Evolutionary conservation across 2,888 invertebrate genomes (phyloP).

Genomic region (Xestia ashworthii): DNA sequence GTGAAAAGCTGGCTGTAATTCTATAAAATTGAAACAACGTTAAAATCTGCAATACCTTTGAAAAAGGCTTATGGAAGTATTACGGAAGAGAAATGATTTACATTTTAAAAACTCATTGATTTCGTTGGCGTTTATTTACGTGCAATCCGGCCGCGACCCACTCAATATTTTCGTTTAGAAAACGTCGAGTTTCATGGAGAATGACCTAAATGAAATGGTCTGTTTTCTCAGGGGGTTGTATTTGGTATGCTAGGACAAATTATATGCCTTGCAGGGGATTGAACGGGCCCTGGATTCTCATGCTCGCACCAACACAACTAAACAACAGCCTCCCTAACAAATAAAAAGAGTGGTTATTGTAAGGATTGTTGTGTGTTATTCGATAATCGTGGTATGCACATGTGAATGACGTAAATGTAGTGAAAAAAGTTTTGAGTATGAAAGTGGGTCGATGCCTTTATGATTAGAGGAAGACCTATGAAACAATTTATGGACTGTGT

Average conservation of each 20-base stretch:
- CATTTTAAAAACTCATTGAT: constrained; percentile 53
- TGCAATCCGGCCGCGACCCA: constrained; percentile 16
- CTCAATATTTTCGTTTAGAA: constrained; percentile 33
- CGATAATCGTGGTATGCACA: background rate
- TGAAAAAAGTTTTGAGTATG: too few species aligned
- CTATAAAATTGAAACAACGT: constrained; percentile 54
- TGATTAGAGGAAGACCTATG: too few species aligned
- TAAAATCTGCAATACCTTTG: constrained; percentile 47
- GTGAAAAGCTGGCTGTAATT: constrained; percentile 47
- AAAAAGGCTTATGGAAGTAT: constrained; percentile 58
- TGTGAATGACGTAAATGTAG: too few species aligned
- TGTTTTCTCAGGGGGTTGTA: background rate
- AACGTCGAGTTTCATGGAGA: constrained; percentile 18
- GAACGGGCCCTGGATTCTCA: background rate
- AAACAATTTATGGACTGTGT: too few species aligned
- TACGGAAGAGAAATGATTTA: constrained; percentile 49
- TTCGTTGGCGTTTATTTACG: constrained; percentile 47
- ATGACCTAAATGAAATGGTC: constrained; percentile 10
- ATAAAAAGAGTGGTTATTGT: background rate
- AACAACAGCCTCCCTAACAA: background rate
- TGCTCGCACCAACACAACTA: background rate
- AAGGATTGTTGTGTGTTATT: background rate
- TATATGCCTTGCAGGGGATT: constrained; percentile 6
- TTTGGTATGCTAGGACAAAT: constrained; percentile 2
- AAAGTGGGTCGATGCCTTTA: too few species aligned